Evolutionary conservation across 2,113 vertebrate species (phyloP).

Genomic region (Gallinago media): DNA sequence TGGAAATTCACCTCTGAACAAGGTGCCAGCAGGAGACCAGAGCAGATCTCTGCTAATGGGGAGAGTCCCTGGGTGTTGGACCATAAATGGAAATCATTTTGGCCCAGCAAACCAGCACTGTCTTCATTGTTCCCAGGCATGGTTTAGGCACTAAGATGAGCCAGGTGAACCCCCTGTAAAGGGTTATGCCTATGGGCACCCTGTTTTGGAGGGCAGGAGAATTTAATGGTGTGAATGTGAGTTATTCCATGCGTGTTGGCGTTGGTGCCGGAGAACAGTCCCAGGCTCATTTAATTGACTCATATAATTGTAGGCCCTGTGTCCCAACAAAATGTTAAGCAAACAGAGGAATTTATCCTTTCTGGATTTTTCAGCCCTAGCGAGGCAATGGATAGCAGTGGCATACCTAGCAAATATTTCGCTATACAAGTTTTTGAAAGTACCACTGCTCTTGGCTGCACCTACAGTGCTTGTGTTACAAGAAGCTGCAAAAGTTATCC

Average conservation of each 20-base stretch:
- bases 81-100: background rate
- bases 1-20: background rate
- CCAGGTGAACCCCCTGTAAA: background rate
- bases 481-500: background rate
- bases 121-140: background rate
- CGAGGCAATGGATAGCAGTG: background rate
- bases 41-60: background rate
- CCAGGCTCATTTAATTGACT: background rate
- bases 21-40: background rate
- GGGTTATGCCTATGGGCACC: background rate
- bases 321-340: background rate
- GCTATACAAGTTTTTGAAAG: background rate
- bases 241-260: background rate
- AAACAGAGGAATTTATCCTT: background rate
- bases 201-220: background rate
- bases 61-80: background rate
- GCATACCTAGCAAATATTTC: background rate
- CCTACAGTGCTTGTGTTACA: background rate
- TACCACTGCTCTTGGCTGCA: background rate
- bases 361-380: background rate
- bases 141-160: background rate
- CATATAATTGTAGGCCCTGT: background rate
- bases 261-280: background rate
- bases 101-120: background rate
- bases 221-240: background rate